Base-by-base conservation (phyloP, 1,140 invertebrate species). In the Hycleus phaleratus region DNA sequence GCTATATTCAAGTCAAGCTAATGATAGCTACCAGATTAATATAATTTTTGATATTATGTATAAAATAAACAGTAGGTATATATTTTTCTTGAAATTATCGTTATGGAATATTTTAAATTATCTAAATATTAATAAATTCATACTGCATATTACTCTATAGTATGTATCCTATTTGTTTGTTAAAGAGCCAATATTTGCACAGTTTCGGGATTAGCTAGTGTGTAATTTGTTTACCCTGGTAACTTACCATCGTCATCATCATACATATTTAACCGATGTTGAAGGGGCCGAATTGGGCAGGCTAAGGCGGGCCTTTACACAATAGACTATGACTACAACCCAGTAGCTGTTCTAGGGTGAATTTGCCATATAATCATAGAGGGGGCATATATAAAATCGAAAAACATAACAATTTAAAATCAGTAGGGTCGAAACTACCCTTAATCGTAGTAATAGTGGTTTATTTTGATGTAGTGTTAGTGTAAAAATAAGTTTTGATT, bases 321-420 rank as follows among this genome's bases (percentile, higher is more conserved):
- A 63, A 61, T 52, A 52, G 56, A 50, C 46, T 32, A 32, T 18
- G 7, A 46, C 53, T 49, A 57, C 49, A 61, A 48, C 59, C 59
- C 51, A 49, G 32, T 32, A 32, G 32, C 7, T 5, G 4, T 32
- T 4, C 44, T 24, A 48, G 59, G 59, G 53, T 56, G 51, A 61
- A 59, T 57, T 61, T 45, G 50, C 49, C 48, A 47, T 57, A 26
- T 49, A 57, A 52, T 50, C 49, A 58, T 53, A 64, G 60, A 56
- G 65, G 65, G 65, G 58, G 55, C 56, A 60, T 64, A 66, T 66
- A 64, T 45, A 62, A 66, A 46, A 64, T 55, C 43, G 12, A 45
- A 56, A 47, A 42, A 59, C 38, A 53, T 59, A 42, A 47, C 47
- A 44, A 42, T 47, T 46, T n/a, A 38, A 46, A 43, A 38, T 57